Evolutionary conservation across 1,140 invertebrate genomes (phyloP), one percentile per base, ranked within the genome.

Genomic region (Brachionus paranguensis): DNA sequence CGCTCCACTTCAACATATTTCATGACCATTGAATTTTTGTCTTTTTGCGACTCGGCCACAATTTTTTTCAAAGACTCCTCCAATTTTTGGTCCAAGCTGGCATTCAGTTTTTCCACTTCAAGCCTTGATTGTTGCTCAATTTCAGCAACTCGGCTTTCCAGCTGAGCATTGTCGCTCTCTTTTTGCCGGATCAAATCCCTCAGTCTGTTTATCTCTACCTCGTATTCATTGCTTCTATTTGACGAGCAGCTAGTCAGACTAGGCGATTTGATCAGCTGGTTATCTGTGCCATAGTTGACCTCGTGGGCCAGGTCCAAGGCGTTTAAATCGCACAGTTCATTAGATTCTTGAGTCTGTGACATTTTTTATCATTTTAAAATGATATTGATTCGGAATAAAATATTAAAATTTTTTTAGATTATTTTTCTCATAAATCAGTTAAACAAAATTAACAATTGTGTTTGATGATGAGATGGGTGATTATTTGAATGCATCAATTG

Each of bases 1-100:
- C 64, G 53, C 41, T 81, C 78, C 3, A 27, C 78, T 37, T 60
- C 78, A 5, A 68, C 78, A 47, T 81, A 81, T n/a, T 81, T 81
- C 78, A 81, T 81, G 7, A 81, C 78, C 78, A 81, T 81, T 27
- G 78, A 81, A 43, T 60, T 64, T 68, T 81, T 60, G 29, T 81
- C 78, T 47, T 81, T 81, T 81, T 81, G 78, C 0, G 37, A 43
- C 6, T 81, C 78, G 33, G 33, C 6, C 1, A 78, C 24, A 27
- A 76, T 76, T n/a, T 81, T 81, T 68, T 81, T 81, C n/a, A 81
- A 14, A 10, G 78, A 7, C 1, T 60, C 78, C 20, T 81, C 78
- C 41, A 81, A 81, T 45, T 81, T 81, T 81, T 60, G 37, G 24
- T 68, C 37, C n/a, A 81, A 64, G 41, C 11, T 81, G 7, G 33